Evolutionary conservation across 2,888 invertebrate genomes (phyloP).

Genomic region (Pomacea canaliculata): DNA sequence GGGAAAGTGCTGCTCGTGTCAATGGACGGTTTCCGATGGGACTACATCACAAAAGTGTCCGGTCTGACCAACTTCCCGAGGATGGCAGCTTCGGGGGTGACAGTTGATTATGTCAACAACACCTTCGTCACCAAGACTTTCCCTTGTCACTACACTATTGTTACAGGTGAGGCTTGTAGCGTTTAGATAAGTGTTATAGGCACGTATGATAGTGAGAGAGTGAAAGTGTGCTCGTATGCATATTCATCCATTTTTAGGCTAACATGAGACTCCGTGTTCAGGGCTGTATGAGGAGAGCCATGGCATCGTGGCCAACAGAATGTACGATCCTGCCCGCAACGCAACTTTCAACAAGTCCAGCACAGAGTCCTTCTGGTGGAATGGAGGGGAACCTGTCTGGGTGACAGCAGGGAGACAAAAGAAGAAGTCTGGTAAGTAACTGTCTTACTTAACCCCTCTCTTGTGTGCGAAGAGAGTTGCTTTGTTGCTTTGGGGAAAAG

Average conservation of each 20-base stretch:
- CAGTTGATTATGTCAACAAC: constrained; percentile 72
- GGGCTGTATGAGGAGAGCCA: constrained; percentile 79
- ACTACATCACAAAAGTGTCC: constrained; percentile 75
- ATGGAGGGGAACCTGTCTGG: constrained; percentile 61
- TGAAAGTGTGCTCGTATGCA: no score
- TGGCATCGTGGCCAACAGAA: constrained; percentile 77
- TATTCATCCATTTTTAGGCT: no score
- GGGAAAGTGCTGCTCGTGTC: constrained; percentile 74
- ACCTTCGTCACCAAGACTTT: constrained; percentile 77
- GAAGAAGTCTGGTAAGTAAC: constrained; percentile 19
- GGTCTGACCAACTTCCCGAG: constrained; percentile 74
- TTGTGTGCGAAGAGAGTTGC: no score
- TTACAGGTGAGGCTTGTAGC: constrained; percentile 67
- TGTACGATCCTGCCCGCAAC: constrained; percentile 73
- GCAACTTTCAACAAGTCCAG: constrained; percentile 41
- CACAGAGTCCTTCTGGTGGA: constrained; percentile 54
- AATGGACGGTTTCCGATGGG: constrained; percentile 80
- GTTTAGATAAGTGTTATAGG: neutral
- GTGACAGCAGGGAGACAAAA: constrained; percentile 73
- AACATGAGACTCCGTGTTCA: constrained; percentile 48
- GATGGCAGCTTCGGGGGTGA: constrained; percentile 74
- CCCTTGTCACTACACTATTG: constrained; percentile 80
- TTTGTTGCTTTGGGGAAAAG: no score
- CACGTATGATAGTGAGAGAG: neutral
- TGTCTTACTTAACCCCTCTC: neutral